Evolutionary conservation across 2,797 vertebrate genomes (phyloP), one percentile per base, ranked within the genome.

Genomic region (Pterois miles): DNA sequence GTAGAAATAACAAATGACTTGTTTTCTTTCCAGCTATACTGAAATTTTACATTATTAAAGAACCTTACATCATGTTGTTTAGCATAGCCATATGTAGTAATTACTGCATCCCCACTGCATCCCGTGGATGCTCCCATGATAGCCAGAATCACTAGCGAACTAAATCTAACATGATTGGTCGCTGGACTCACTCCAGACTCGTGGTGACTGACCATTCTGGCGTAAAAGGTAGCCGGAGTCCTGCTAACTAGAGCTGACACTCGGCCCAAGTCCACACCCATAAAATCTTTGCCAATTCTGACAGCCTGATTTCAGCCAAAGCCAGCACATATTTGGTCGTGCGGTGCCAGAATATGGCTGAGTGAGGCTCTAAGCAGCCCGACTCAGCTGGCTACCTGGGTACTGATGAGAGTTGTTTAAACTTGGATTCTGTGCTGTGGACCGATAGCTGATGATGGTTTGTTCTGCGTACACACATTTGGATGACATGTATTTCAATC

Each of bases 361-460:
- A 85, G 71, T 54, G 68, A 40, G 54, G 74, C 74, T 79, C 65
- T 77, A 67, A 88, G 79, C 38, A 34, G 65, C 65, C 64, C 40
- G 33, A 78, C 76, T 89, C 81, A 62, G 83, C 82, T 73, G 76
- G 79, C 70, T 87, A 82, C 78, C 80, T 89, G 85, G 71, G 78
- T 52, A 59, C 57, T 58, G 48, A 84, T 76, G 74, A 81, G 71
- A 66, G 63, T 31, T 59, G 46, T 75, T 77, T 43, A 63, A 81
- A 70, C 57, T 48, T 65, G 31, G 46, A 65, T 20, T 40, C 29
- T 60, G 25, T 62, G 56, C 48, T 52, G 29, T 67, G 53, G 9
- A 20, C 53, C 53, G 62, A 71, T 57, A 8, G 9, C 23, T 22
- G 20, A 33, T 65, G n/a, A 4, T 29, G 25, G 69, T 60, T 52